Evolutionary conservation across 1,140 invertebrate genomes (phyloP).

Genomic region (Eumeta japonica): DNA sequence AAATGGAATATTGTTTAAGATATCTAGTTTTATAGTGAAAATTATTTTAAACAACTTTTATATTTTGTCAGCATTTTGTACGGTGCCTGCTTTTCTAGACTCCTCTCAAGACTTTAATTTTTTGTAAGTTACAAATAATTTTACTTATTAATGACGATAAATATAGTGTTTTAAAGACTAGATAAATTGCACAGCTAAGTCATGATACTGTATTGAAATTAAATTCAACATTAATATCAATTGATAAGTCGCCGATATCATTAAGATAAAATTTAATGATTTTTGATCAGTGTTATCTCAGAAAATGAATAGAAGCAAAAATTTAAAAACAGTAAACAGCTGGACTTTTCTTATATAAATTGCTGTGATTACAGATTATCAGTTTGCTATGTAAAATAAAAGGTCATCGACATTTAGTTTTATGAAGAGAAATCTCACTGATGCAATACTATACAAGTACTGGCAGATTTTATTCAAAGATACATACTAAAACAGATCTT

Average conservation of each 20-base stretch:
- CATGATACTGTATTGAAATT: neutral
- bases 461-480: neutral
- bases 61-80: constrained; percentile 50
- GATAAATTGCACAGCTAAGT: neutral
- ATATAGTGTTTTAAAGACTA: neutral
- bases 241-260: no score
- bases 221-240: no score
- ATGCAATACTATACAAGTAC: neutral
- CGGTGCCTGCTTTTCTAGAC: constrained; percentile 29
- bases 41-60: constrained; percentile 58
- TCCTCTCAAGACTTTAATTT: neutral
- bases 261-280: no score
- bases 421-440: neutral
- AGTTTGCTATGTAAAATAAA: no score
- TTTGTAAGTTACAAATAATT: neutral
- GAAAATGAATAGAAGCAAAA: no score
- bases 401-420: neutral
- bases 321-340: no score
- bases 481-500: neutral
- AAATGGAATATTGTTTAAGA: constrained; percentile 57
- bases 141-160: neutral
- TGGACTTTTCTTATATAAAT: no score
- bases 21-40: constrained; percentile 52
- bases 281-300: no score
- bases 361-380: no score